phyloP scores from a whole-genome alignment of 2,888 invertebrate species.

The Tuta absoluta region DNA sequence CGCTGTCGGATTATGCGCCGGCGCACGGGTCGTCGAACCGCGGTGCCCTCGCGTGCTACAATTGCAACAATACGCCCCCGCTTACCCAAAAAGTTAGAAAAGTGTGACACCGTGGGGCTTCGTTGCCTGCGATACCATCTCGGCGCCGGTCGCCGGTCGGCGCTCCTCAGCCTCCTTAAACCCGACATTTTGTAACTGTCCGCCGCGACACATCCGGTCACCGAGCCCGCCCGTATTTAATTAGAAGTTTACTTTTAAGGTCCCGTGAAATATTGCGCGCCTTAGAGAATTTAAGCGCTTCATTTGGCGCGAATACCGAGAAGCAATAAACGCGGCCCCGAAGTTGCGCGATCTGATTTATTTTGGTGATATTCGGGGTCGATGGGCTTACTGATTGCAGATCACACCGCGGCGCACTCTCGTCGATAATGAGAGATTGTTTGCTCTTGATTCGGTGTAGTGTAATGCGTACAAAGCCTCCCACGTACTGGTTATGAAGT shows the following conservation, averaged over 20 bases:
- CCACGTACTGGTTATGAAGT: constrained; percentile 74
- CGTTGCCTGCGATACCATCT: constrained; percentile 41
- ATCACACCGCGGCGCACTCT: constrained; percentile 53
- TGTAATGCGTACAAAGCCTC: constrained; percentile 48
- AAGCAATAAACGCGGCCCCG: constrained; percentile 64
- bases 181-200: constrained; percentile 58
- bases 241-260: constrained; percentile 68
- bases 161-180: constrained; percentile 51
- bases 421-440: constrained; percentile 55
- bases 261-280: constrained; percentile 70
- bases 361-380: constrained; percentile 58
- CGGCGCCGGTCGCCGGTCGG: constrained; percentile 38
- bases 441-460: constrained; percentile 36
- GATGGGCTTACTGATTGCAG: constrained; percentile 33
- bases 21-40: constrained; percentile 70
- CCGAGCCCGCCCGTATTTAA: constrained; percentile 63
- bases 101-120: constrained; percentile 61
- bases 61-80: constrained; percentile 76
- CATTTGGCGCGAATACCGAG: constrained; percentile 59
- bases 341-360: constrained; percentile 63
- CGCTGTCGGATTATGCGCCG: constrained; percentile 74
- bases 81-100: constrained; percentile 78
- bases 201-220: constrained; percentile 48
- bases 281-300: constrained; percentile 62
- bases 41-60: constrained; percentile 75